Base-by-base conservation (phyloP, 2,113 vertebrate species). In the Guaruba guarouba region DNA sequence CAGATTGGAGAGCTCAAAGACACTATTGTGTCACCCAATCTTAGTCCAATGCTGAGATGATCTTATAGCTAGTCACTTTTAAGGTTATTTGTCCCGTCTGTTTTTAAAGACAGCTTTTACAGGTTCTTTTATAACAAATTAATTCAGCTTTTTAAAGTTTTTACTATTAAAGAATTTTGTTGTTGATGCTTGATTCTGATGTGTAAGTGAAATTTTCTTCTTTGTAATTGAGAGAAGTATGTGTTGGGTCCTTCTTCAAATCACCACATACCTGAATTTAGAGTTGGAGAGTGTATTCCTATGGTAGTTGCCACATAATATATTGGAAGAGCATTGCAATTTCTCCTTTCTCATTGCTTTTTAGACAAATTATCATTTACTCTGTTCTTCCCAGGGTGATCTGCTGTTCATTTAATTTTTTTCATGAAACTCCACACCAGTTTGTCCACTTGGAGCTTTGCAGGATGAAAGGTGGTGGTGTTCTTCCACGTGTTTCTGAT, bases 401-500 rank as follows among this genome's bases (percentile, higher is more conserved):
- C 71, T 90, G 18, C 31, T 62, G 8, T 57, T 88, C 0, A 1
- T 86, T 79, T 77, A 80, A 52, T 24, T 59, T 63, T n/a, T n/a
- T 54, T 64, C 13, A 6, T 20, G 24, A 49, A 68, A 28, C 7
- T 63, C 31, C 0, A 2, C 23, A 27, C 20, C 12, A 9, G 0
- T 63, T 55, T 73, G 59, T 37, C n/a, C 1, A 1, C 24, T 77
- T 27, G 57, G 20, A 84, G 5, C n/a, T 46, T 44, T 46, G 37
- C 22, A 76, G 41, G 31, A 31, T 61, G 49, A 68, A 66, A 62
- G 10, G 13, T 52, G 23, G 3, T n/a, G 6, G 10, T 84, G 27
- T 9, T 73, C 4, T 64, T 73, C 31, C 52, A 8, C 0, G 1
- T 0, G 1, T 39, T 73, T 87, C 68, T 52, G 17, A 35, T 77